Evolutionary conservation across 1,140 invertebrate species (phyloP).

Genomic region (Temnothorax nylanderi): DNA sequence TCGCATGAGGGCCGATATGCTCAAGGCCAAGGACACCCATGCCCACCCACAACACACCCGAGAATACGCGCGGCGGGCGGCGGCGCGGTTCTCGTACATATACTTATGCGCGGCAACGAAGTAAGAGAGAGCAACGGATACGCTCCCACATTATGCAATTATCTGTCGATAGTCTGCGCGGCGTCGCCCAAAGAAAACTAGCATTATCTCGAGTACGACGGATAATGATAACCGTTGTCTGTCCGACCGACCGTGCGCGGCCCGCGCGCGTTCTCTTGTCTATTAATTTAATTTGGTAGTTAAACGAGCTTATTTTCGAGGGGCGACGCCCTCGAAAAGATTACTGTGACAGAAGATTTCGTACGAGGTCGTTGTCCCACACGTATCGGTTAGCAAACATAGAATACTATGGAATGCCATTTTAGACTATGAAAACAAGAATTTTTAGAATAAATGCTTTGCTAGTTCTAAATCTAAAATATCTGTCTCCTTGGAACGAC

Average conservation of each 20-base stretch:
- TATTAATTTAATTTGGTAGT: constrained; percentile 53
- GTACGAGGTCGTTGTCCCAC: not conserved
- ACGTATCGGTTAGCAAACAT: not conserved
- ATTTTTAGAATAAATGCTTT: not conserved
- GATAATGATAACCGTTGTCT: constrained; percentile 42
- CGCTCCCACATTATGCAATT: constrained; percentile 61
- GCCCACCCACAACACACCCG: constrained; percentile 44
- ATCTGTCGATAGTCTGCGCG: constrained; percentile 59
- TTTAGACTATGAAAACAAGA: not conserved
- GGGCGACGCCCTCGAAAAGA: not conserved
- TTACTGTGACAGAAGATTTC: not conserved
- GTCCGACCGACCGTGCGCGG: constrained; percentile 13
- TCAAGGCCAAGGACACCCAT: constrained; percentile 82
- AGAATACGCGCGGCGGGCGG: constrained; percentile 25
- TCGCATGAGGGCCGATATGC: constrained; percentile 74
- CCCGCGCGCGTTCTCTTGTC: not conserved
- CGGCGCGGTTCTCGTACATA: constrained; percentile 18
- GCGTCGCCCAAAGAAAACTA: constrained; percentile 47
- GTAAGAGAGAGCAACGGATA: constrained; percentile 34
- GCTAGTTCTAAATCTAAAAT: not conserved
- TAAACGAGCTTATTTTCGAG: constrained; percentile 47
- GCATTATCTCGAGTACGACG: constrained; percentile 47
- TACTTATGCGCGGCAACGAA: constrained; percentile 36
- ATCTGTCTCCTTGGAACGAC: not conserved
- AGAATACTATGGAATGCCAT: not conserved